Evolutionary conservation across 2,888 invertebrate species (phyloP).

Genomic region (Diaphora mendica): DNA sequence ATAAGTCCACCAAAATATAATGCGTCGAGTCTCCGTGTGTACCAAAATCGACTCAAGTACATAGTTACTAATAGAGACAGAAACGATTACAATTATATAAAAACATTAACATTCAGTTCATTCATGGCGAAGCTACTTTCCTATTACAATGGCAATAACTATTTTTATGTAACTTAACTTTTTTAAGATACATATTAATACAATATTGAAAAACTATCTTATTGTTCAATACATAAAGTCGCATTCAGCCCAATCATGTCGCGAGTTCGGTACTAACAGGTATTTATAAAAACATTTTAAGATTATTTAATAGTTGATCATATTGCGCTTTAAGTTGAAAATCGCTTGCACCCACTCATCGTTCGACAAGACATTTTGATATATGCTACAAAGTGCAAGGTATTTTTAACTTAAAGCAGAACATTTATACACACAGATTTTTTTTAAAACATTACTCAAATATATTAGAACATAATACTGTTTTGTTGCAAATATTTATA

Average conservation of each 20-base stretch:
- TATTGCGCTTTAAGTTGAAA: background rate
- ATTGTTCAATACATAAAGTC: slow-evolving; percentile 11
- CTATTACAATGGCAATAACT: slow-evolving; percentile 21
- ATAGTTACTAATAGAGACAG: slow-evolving; percentile 34
- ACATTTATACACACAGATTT: slow-evolving; percentile 4
- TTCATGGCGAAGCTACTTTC: slow-evolving; percentile 21
- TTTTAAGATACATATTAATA: slow-evolving; percentile 17
- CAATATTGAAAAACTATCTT: slow-evolving; percentile 18
- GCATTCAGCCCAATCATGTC: slow-evolving; percentile 11
- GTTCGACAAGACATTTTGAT: background rate
- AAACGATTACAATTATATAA: slow-evolving; percentile 41
- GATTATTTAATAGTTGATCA: background rate
- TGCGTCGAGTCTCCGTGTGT: slow-evolving; percentile 20
- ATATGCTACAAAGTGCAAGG: slow-evolving; percentile 7
- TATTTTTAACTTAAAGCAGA: slow-evolving; percentile 2
- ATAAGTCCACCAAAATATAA: slow-evolving; percentile 23
- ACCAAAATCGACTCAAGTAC: slow-evolving; percentile 24
- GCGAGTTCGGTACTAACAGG: slow-evolving; percentile 3
- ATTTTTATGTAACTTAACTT: slow-evolving; percentile 22
- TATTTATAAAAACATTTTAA: background rate
- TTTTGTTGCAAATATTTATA: background rate
- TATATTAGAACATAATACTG: background rate
- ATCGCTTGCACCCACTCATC: background rate
- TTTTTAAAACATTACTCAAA: background rate
- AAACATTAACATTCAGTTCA: slow-evolving; percentile 19